phyloP scores from a whole-genome alignment of 2,888 invertebrate species.

The Prostheceraeus crozeri region DNA sequence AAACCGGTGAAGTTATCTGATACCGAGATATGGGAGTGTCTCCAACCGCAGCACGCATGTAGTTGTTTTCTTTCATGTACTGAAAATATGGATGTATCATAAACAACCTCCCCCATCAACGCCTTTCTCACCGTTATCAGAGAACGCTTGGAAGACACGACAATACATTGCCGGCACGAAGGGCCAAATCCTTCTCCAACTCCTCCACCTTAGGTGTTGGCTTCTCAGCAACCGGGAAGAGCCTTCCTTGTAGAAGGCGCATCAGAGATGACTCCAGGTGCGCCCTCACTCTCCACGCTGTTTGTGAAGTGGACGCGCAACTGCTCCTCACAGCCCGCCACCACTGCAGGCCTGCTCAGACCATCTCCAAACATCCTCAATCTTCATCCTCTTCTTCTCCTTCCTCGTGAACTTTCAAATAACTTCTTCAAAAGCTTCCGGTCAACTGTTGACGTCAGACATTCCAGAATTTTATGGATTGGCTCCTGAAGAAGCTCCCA shows the following conservation, averaged over 20 bases:
- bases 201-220: constrained; percentile 27
- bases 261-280: too few relatives aligned
- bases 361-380: neutral
- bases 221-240: neutral
- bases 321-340: neutral
- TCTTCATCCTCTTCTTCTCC: neutral
- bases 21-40: too few relatives aligned
- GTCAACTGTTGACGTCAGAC: constrained; percentile 47
- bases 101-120: neutral
- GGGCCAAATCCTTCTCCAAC: constrained; percentile 51
- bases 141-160: constrained; percentile 54
- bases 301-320: too few relatives aligned
- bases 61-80: too few relatives aligned
- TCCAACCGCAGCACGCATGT: too few relatives aligned
- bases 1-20: too few relatives aligned
- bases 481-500: constrained; percentile 52
- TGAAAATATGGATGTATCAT: too few relatives aligned
- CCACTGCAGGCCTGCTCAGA: neutral
- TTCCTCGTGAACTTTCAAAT: constrained; percentile 22
- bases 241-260: too few relatives aligned
- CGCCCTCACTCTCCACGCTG: too few relatives aligned
- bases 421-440: constrained; percentile 39
- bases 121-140: constrained; percentile 49
- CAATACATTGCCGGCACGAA: constrained; percentile 55
- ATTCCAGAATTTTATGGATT: constrained; percentile 49